These are phyloP conservation scores for Brachyistius frenatus DNA, from an alignment of 2,113 vertebrate species.

Conservation along the genomic window DNA sequence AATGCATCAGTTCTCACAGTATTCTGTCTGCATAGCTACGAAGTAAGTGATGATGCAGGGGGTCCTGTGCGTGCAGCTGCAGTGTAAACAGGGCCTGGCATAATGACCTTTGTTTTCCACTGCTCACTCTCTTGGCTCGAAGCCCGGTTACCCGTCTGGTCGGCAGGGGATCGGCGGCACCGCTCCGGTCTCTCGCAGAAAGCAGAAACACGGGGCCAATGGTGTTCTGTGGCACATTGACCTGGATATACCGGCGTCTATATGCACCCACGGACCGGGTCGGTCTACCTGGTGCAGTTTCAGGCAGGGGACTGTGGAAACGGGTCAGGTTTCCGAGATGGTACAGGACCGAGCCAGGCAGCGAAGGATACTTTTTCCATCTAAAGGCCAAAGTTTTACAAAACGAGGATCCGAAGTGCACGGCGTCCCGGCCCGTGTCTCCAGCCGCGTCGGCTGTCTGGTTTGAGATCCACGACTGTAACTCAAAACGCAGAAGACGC, in stretches of 20 bases:
- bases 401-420: neutral
- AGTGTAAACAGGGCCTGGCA: neutral
- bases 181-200: neutral
- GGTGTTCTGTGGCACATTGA: neutral
- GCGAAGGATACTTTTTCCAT: neutral
- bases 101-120: slow-evolving; percentile 59
- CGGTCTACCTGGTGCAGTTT: neutral
- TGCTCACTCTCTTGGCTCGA: slow-evolving; percentile 25
- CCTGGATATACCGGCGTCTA: neutral
- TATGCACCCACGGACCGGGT: neutral
- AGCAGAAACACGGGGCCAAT: neutral
- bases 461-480: slow-evolving; percentile 50
- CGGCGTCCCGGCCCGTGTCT: neutral
- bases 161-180: slow-evolving; percentile 44
- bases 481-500: slow-evolving; percentile 54
- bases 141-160: slow-evolving; percentile 55
- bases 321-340: neutral
- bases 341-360: neutral
- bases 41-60: neutral
- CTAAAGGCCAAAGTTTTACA: neutral
- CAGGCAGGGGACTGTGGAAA: neutral
- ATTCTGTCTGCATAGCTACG: neutral
- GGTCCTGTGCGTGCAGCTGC: neutral
- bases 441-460: neutral
- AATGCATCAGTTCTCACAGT: neutral